A percentile compares a stretch with the other conserved stretches of the same genome.
Evolutionary conservation across 2,113 vertebrate species (phyloP).

Genomic region (Phrynocephalus versicolor): DNA sequence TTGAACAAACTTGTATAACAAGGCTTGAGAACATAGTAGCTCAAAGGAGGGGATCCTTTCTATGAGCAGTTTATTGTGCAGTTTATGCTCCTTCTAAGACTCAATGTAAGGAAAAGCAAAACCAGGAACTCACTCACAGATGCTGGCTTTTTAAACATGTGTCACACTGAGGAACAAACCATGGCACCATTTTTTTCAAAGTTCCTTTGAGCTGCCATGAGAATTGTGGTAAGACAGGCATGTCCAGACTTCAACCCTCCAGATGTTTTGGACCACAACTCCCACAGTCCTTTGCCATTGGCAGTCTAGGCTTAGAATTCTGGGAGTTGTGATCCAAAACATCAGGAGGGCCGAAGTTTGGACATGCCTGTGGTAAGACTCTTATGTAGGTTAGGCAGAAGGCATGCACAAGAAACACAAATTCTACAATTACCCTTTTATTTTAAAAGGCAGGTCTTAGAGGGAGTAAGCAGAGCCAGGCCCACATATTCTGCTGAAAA

Average conservation of each 20-base stretch:
- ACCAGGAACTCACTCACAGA: conserved; percentile 11
- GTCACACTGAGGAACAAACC: conserved; percentile 2
- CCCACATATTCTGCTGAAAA: background rate
- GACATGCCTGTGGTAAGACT: too few relatives aligned
- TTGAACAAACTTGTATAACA: too few relatives aligned
- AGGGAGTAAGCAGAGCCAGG: background rate
- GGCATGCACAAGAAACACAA: background rate
- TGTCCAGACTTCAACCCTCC: too few relatives aligned
- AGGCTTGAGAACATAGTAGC: too few relatives aligned
- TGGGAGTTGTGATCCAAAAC: too few relatives aligned
- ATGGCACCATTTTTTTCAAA: background rate
- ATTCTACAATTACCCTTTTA: background rate
- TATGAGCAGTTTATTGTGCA: background rate
- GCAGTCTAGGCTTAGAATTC: too few relatives aligned
- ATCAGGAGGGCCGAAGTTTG: too few relatives aligned
- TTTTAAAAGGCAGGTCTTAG: background rate
- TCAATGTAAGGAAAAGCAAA: conserved; percentile 25
- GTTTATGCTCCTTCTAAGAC: conserved; percentile 27
- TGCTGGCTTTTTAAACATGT: conserved; percentile 14
- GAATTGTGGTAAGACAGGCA: background rate
- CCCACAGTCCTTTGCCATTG: too few relatives aligned
- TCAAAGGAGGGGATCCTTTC: too few relatives aligned
- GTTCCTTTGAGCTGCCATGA: conserved; percentile 20
- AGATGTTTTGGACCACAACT: too few relatives aligned
- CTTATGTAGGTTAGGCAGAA: background rate